Evolutionary conservation across 2,113 vertebrate genomes (phyloP).

Genomic region (Labeo catla): DNA sequence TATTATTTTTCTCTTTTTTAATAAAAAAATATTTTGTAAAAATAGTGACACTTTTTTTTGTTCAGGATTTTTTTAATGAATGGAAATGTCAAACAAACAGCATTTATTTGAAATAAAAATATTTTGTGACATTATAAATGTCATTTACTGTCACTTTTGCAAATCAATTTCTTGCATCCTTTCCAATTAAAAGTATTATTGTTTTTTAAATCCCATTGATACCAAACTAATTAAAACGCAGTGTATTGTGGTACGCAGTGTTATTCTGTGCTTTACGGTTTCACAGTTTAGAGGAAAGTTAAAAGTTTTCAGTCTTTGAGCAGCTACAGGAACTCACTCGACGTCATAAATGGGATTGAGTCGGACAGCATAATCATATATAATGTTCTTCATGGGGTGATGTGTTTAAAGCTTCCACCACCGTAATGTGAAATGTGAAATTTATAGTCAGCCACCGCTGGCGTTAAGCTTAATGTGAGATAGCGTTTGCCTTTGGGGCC

Average conservation of each 20-base stretch:
- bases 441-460: background rate
- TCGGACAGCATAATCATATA: conserved; percentile 8
- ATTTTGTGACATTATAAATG: no score
- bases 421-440: conserved; percentile 10
- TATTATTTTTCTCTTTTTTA: no score
- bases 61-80: background rate
- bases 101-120: no score
- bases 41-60: no score
- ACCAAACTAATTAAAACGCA: background rate
- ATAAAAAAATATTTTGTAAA: no score
- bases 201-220: background rate
- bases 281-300: background rate
- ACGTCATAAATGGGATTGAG: conserved; percentile 7
- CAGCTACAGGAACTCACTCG: background rate
- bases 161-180: background rate
- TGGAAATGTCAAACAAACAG: background rate
- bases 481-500: background rate
- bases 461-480: background rate
- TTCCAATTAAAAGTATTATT: background rate
- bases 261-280: background rate
- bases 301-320: background rate
- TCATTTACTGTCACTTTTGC: background rate
- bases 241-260: background rate
- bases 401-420: background rate
- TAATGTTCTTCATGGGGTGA: conserved; percentile 6